Percentiles rank a stretch among this genome's conserved stretches.
phyloP scores from a whole-genome alignment of 2,113 vertebrate genomes.

The Cyrtonyx montezumae region DNA sequence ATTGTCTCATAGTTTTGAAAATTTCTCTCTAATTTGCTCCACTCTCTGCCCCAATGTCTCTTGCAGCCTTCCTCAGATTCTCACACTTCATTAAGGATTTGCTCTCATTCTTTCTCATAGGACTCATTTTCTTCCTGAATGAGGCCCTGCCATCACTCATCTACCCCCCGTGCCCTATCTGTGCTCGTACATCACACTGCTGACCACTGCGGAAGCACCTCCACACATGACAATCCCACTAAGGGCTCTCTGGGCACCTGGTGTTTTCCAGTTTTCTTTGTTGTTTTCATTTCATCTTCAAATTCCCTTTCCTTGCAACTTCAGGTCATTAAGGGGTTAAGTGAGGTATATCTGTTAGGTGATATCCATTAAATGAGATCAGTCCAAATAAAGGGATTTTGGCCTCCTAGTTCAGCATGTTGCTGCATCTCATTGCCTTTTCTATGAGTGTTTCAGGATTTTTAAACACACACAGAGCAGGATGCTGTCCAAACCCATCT shows the following conservation, averaged over 20 bases:
- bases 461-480: not conserved
- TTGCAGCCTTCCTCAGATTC: not conserved
- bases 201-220: conserved; percentile 2
- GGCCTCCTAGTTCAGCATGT: not conserved
- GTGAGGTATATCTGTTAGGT: not conserved
- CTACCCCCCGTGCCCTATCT: not conserved
- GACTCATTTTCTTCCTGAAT: not conserved
- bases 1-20: not conserved
- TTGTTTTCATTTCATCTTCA: conserved; percentile 40
- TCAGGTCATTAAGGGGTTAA: conserved; percentile 47
- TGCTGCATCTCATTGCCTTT: not conserved
- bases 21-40: not conserved
- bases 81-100: not conserved
- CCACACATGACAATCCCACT: conserved; percentile 4
- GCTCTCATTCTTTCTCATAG: not conserved
- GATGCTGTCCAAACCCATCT: not conserved
- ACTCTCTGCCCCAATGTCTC: not conserved
- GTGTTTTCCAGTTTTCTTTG: not conserved
- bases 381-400: conserved; percentile 60
- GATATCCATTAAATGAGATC: conserved; percentile 13
- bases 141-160: not conserved
- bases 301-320: conserved; percentile 8
- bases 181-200: not conserved
- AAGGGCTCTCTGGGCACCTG: not conserved
- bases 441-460: not conserved